Evolutionary conservation across 2,797 vertebrate species (phyloP), one percentile per base, ranked within the genome.

Genomic region (Lacerta viridis): DNA sequence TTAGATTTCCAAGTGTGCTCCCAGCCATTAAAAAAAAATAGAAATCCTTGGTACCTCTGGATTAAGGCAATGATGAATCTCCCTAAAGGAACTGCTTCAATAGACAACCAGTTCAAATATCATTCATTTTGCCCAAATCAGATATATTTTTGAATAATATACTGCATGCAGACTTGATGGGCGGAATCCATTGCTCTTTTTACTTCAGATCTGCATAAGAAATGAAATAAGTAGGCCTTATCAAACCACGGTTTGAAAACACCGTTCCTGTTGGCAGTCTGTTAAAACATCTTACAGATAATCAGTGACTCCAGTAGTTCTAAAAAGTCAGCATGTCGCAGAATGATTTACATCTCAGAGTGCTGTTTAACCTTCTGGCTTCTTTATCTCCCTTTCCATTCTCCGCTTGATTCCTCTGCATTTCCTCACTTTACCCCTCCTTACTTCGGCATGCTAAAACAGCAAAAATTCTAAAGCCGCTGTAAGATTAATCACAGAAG

Each of bases 401-500:
- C 90, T 92, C 87, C 29, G 25, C 85, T 82, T 90, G 61, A 91
- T 89, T 90, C 61, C 75, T 85, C 68, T 84, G 79, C 87, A 76
- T 90, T 80, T 23, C 50, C 85, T 92, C 87, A 7, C 88, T 90
- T 87, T 80, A 88, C 1, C 90, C n/a, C 83, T 15, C 85, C 89
- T 89, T 76, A 89, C 3, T 92, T 10, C 46, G 20, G 33, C 71
- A 3, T 80, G 36, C 75, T 93, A 91, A 91, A 93, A 7, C 39
- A 90, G 87, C 55, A 91, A 86, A 91, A 90, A 85, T 39, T 2
- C 0, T 86, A 91, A 94, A 91, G 82, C n/a, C 85, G 15, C 41
- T 75, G 1, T 64, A 93, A 93, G 79, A 90, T 91, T 89, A 94
- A 93, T 94, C 91, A 85, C 74, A 91, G 39, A 83, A 86, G 82